Evolutionary conservation across 2,113 vertebrate species (phyloP).

Genomic region (Dasyornis broadbenti): DNA sequence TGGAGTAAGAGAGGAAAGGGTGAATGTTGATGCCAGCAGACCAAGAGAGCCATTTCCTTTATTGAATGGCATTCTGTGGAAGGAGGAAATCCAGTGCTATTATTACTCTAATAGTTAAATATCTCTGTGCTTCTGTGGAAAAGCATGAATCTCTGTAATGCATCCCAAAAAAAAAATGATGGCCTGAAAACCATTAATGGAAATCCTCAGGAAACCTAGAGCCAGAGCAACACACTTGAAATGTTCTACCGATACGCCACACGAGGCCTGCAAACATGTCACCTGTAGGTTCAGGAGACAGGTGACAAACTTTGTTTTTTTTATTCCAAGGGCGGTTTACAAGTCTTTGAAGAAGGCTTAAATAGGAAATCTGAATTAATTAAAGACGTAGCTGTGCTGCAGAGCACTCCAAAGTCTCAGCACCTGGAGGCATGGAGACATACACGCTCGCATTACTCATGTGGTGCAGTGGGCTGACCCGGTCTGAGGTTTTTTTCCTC

Average conservation of each 20-base stretch:
- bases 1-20: not conserved
- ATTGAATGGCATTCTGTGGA: not conserved
- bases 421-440: not conserved
- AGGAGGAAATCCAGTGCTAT: not conserved
- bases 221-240: not conserved
- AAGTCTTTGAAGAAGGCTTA: not conserved
- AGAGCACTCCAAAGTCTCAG: not conserved
- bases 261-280: not conserved
- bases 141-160: not conserved
- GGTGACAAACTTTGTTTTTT: not conserved
- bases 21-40: not conserved
- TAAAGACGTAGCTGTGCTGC: not conserved
- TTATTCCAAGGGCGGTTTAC: not conserved
- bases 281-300: not conserved
- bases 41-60: not conserved
- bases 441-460: too few relatives aligned
- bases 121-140: not conserved
- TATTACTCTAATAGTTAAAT: conserved; percentile 26
- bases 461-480: not conserved
- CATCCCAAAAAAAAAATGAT: not conserved
- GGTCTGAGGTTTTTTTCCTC: not conserved
- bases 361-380: not conserved
- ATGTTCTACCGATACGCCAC: not conserved
- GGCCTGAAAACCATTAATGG: not conserved
- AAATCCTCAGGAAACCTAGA: not conserved